Percentiles rank a stretch among this genome's conserved stretches.
Evolutionary conservation across 2,797 vertebrate genomes (phyloP).

Genomic region (Vultur gryphus): DNA sequence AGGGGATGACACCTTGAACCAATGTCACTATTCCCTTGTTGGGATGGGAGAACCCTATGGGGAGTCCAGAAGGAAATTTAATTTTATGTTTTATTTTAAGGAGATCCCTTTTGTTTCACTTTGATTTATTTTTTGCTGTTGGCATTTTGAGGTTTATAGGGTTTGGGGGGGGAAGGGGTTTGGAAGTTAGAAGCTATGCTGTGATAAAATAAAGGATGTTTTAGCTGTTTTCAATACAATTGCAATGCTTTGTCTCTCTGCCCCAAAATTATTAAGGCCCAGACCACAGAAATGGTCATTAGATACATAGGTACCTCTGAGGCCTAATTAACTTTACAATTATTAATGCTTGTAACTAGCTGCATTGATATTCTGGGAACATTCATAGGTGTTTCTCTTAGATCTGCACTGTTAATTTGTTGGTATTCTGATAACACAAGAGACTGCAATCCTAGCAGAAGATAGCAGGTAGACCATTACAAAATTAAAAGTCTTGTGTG

Average conservation of each 20-base stretch:
- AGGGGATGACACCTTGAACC: constrained; percentile 23
- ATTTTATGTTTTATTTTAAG: background rate
- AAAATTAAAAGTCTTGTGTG: background rate
- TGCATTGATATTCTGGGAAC: background rate
- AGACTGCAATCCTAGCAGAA: background rate
- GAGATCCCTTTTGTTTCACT: background rate
- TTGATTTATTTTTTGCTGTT: background rate
- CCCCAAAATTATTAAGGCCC: background rate
- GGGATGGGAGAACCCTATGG: background rate
- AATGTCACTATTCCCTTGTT: background rate
- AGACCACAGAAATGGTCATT: background rate
- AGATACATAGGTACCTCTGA: background rate
- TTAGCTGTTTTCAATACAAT: background rate
- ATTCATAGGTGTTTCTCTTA: background rate
- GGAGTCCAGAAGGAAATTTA: background rate
- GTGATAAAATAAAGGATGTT: background rate
- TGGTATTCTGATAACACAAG: background rate
- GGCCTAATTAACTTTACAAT: background rate
- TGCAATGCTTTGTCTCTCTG: background rate
- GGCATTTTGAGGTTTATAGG: background rate
- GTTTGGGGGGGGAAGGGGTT: background rate
- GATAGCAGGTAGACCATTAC: background rate
- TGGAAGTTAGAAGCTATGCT: background rate
- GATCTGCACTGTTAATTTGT: background rate
- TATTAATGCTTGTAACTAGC: background rate